Conservation (phyloP, 1,140 invertebrate genomes). For the Zaprionus gabonicus region DNA sequence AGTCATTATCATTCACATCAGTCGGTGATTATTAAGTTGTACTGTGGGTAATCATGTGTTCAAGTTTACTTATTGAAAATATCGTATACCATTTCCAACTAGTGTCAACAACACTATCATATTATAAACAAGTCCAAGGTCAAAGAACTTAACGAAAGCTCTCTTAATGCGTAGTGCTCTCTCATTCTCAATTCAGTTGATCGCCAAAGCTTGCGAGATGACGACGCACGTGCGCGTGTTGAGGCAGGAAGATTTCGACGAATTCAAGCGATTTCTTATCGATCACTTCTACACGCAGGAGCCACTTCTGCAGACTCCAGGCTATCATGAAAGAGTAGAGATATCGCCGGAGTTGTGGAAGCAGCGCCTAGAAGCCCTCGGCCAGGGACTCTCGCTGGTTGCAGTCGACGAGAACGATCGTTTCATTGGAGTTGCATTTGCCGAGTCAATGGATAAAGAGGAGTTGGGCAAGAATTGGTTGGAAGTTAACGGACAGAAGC, state of each 20-base stretch:
- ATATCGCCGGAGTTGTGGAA: neutral
- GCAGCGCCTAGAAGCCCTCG: conserved; percentile 9
- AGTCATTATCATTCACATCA: neutral
- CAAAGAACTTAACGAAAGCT: conserved; percentile 5
- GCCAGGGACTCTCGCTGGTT: conserved; percentile 46
- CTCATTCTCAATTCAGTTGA: conserved; percentile 2
- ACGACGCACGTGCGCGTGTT: conserved; percentile 24
- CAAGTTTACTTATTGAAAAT: neutral
- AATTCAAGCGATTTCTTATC: conserved; percentile 40
- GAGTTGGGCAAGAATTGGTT: conserved; percentile 48
- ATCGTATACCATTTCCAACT: neutral
- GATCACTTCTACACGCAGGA: conserved; percentile 52
- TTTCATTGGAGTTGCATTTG: conserved; percentile 54
- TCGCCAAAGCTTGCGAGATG: conserved; percentile 12
- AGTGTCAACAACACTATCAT: conserved; percentile 5
- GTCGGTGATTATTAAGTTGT: neutral
- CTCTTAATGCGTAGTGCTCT: neutral
- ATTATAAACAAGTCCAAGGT: neutral
- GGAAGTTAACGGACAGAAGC: conserved; percentile 13
- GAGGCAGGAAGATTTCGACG: neutral
- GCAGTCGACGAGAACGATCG: conserved; percentile 36
- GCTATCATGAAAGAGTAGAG: neutral
- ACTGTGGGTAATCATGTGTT: neutral
- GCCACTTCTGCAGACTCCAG: conserved; percentile 51
- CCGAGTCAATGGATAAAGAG: conserved; percentile 9